phyloP scores from a whole-genome alignment of 2,797 vertebrate genomes.

The Macropus fuliginosus region DNA sequence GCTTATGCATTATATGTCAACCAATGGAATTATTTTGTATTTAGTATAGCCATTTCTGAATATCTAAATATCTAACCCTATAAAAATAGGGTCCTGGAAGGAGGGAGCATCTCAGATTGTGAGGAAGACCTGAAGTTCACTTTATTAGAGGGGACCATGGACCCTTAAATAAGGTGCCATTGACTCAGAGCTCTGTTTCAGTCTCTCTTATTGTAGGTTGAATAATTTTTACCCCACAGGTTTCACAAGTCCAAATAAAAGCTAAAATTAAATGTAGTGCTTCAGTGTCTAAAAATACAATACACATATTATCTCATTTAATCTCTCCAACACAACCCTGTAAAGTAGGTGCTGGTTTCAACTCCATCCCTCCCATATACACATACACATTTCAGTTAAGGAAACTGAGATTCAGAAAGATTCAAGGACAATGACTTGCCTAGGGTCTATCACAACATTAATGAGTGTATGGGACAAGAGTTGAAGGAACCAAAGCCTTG shows the following conservation, averaged over 20 bases:
- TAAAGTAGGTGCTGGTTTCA: background rate
- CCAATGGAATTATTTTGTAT: too few species aligned
- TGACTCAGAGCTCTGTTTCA: too few species aligned
- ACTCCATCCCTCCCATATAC: background rate
- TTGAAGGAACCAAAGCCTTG: background rate
- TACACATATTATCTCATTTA: background rate
- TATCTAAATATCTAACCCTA: too few species aligned
- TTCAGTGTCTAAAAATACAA: background rate
- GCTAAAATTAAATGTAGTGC: background rate
- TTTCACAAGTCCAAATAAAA: background rate
- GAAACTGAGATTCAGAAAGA: background rate
- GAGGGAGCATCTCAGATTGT: too few species aligned
- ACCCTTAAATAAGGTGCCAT: too few species aligned
- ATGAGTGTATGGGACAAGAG: background rate
- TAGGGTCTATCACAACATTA: background rate
- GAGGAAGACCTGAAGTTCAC: too few species aligned
- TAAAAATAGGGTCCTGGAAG: too few species aligned
- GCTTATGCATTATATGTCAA: too few species aligned
- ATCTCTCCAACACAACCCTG: background rate
- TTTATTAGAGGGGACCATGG: too few species aligned
- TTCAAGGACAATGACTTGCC: background rate
- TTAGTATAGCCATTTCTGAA: too few species aligned
- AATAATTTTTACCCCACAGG: too few species aligned
- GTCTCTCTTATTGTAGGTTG: too few species aligned
- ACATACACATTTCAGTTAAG: background rate